Conservation (phyloP, 2,888 invertebrate species). For the Dasysyrphus tricinctus region DNA sequence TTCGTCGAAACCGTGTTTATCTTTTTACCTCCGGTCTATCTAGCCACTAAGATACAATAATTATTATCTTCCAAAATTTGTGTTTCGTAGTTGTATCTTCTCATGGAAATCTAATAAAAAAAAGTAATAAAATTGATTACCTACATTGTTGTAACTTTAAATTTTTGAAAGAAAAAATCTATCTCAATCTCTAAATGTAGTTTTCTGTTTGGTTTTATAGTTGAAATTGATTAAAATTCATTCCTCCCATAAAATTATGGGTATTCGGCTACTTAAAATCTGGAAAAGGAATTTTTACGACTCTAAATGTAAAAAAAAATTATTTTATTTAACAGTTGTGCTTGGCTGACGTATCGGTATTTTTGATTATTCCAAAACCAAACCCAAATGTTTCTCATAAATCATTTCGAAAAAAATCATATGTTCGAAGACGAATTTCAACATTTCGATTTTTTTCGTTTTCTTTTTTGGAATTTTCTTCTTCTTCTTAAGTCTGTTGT, state of each 20-base stretch:
- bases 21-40: slow-evolving; percentile 26
- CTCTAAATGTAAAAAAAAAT: slow-evolving; percentile 9
- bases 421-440: slow-evolving; percentile 44
- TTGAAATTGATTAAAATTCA: neutral
- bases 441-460: slow-evolving; percentile 37
- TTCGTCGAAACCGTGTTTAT: slow-evolving; percentile 26
- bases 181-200: neutral
- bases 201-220: neutral
- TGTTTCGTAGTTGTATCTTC: neutral
- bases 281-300: slow-evolving; percentile 27
- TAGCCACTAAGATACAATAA: slow-evolving; percentile 6
- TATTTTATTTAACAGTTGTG: slow-evolving; percentile 11
- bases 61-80: slow-evolving; percentile 9
- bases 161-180: neutral
- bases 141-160: neutral
- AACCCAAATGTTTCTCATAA: slow-evolving; percentile 16
- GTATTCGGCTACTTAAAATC: slow-evolving; percentile 11
- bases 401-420: slow-evolving; percentile 28
- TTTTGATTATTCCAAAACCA: slow-evolving; percentile 10
- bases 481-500: slow-evolving; percentile 13
- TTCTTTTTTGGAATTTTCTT: slow-evolving; percentile 40
- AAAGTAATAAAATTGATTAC: slow-evolving; percentile 23
- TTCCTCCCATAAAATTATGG: neutral
- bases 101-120: slow-evolving; percentile 12
- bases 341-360: slow-evolving; percentile 25